phyloP scores from a whole-genome alignment of 2,113 vertebrate species.

The Hassar affinis region DNA sequence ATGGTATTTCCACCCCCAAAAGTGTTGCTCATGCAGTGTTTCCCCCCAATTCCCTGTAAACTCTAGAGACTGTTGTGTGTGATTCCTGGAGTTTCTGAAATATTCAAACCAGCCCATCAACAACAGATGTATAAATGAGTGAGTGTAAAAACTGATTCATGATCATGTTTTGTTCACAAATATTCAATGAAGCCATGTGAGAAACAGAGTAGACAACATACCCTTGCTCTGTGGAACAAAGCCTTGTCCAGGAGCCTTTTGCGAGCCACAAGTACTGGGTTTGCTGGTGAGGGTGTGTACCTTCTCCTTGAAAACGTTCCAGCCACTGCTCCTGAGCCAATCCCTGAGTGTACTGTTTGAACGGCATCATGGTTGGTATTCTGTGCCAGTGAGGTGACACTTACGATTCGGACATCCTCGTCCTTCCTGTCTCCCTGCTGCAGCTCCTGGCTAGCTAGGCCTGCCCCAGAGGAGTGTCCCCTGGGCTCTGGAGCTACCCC shows the following conservation, averaged over 20 bases:
- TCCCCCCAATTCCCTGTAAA: too few relatives aligned
- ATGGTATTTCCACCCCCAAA: too few relatives aligned
- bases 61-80: too few relatives aligned
- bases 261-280: conserved; percentile 71
- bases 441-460: conserved; percentile 23
- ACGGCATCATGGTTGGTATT: conserved; percentile 47
- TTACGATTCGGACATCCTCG: conserved; percentile 74
- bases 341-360: conserved; percentile 49
- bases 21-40: too few relatives aligned
- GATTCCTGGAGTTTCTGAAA: too few relatives aligned
- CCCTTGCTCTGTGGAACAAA: conserved; percentile 74
- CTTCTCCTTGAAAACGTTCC: conserved; percentile 54
- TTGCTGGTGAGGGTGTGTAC: conserved; percentile 62
- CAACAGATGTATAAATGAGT: not conserved
- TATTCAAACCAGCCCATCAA: too few relatives aligned
- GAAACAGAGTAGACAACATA: conserved; percentile 43
- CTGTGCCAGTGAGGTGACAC: conserved; percentile 72
- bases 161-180: not conserved
- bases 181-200: not conserved
- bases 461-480: not conserved
- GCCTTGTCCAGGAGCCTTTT: conserved; percentile 76
- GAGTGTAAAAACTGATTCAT: not conserved
- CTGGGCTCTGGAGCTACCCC: conserved; percentile 43
- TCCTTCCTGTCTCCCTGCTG: conserved; percentile 54
- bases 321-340: conserved; percentile 51